These are phyloP conservation scores for Drosophila hydei DNA, from an alignment of 1,140 invertebrate genomes.

Conservation along the genomic window DNA sequence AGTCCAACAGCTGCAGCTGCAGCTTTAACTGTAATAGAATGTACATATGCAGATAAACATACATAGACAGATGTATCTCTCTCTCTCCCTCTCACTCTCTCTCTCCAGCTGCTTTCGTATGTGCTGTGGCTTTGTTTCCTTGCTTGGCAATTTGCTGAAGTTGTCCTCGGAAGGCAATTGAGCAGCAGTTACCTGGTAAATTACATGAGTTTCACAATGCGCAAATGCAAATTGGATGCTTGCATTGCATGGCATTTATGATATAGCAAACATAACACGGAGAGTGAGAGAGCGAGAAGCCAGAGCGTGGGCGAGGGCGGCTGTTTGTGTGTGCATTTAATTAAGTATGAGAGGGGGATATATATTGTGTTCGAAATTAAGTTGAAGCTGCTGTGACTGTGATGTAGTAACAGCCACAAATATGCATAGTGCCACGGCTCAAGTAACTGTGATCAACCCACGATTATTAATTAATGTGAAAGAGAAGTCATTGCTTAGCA, in stretches of 20 bases:
- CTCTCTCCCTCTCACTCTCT: too few species aligned
- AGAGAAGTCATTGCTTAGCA: too few species aligned
- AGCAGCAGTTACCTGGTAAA: conserved; percentile 27
- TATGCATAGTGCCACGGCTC: too few species aligned
- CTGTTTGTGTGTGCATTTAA: background rate
- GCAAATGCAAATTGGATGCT: conserved; percentile 54
- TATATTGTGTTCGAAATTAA: background rate
- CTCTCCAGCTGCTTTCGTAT: background rate
- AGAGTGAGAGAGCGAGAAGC: background rate
- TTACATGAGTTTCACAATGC: conserved; percentile 26
- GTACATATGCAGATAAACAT: too few species aligned
- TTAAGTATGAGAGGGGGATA: background rate
- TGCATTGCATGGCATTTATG: conserved; percentile 51
- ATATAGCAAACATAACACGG: conserved; percentile 19
- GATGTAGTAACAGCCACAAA: too few species aligned
- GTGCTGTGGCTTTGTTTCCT: conserved; percentile 20
- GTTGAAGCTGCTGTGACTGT: too few species aligned
- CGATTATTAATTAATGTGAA: too few species aligned
- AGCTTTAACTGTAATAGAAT: conserved; percentile 3
- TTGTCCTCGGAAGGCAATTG: conserved; percentile 17
- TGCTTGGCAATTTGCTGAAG: conserved; percentile 22
- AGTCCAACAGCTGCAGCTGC: conserved; percentile 24
- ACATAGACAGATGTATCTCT: too few species aligned
- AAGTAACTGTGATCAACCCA: too few species aligned
- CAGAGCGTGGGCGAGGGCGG: too few species aligned